Evolutionary conservation across 2,888 invertebrate species (phyloP), one percentile per base, ranked within the genome.

Genomic region (Dasysyrphus albostriatus): DNA sequence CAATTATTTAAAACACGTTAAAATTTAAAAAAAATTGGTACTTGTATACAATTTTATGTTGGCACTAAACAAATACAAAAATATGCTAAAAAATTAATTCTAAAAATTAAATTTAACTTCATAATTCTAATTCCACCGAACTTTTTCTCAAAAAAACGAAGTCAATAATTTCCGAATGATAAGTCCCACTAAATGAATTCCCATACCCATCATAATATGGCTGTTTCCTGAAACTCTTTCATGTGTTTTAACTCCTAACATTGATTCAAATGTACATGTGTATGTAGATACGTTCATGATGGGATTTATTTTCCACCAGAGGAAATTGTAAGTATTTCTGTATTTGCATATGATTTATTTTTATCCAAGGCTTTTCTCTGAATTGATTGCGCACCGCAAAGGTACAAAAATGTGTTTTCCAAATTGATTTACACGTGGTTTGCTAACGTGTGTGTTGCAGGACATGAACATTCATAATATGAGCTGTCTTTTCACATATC

Each of bases 341-440:
- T 83, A 58, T 83, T 83, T 83, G 65, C 58, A 73, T 83, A 83
- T 83, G 67, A 83, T 78, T 82, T 78, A 83, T 72, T 72, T 49
- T 72, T 58, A 72, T 82, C 54, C 51, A 73, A 47, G 69, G 61
- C 19, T 47, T 76, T 24, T 76, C 34, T 19, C 9, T 32, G 42
- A 16, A 32, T 19, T 49, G 19, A 63, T 37, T 58, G 7, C 44
- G 24, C n/a, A 8, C 5, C 7, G 9, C 32, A 32, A 24, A 49
- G 16, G 49, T 39, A 16, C 6, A 9, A 16, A 61, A 70, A 70
- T 44, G 37, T 44, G n/a, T 37, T 67, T 67, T 61, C 44, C 32
- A 70, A 81, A 76, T 70, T 37, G 69, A 63, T 70, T 81, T 51
- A 29, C 61, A 75, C 24, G 19, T 76, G 29, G 37, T 32, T 9